Evolutionary conservation across 2,888 invertebrate species (phyloP).

Genomic region (Rhynchonema sp.): DNA sequence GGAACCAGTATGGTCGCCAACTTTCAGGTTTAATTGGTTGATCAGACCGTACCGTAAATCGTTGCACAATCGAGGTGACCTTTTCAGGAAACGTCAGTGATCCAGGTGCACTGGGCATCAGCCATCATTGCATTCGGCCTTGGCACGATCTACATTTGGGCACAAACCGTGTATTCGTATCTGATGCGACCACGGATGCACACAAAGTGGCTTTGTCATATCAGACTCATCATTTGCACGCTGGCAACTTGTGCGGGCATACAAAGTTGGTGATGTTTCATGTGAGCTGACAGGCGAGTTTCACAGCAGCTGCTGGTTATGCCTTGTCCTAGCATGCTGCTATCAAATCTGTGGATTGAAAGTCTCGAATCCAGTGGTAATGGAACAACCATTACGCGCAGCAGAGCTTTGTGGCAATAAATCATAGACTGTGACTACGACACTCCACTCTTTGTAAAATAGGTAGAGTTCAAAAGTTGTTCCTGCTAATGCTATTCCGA

Average conservation of each 20-base stretch:
- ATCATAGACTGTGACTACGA: too few species aligned
- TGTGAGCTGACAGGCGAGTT: too few species aligned
- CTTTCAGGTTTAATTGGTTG: constrained; percentile 42
- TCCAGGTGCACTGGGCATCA: constrained; percentile 47
- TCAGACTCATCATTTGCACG: constrained; percentile 38
- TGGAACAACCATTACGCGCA: too few species aligned
- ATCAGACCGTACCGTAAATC: not conserved
- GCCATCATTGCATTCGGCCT: constrained; percentile 53
- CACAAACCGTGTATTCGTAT: constrained; percentile 43
- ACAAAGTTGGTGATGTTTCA: constrained; percentile 24
- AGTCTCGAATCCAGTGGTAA: too few species aligned
- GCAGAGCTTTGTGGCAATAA: too few species aligned
- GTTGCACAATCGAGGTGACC: not conserved
- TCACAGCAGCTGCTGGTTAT: too few species aligned
- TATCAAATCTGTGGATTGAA: too few species aligned
- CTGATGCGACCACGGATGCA: constrained; percentile 41
- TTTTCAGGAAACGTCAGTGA: constrained; percentile 45
- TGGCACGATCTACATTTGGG: constrained; percentile 57
- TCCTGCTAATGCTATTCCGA: too few species aligned
- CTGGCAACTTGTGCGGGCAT: constrained; percentile 34
- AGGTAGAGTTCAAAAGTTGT: too few species aligned
- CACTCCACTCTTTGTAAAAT: too few species aligned
- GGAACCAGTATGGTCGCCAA: constrained; percentile 52
- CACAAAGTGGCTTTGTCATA: constrained; percentile 35
- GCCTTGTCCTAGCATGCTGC: constrained; percentile 11